Evolutionary conservation across 1,140 invertebrate species (phyloP), one percentile per base, ranked within the genome.

Genomic region (Chelonus insularis): DNA sequence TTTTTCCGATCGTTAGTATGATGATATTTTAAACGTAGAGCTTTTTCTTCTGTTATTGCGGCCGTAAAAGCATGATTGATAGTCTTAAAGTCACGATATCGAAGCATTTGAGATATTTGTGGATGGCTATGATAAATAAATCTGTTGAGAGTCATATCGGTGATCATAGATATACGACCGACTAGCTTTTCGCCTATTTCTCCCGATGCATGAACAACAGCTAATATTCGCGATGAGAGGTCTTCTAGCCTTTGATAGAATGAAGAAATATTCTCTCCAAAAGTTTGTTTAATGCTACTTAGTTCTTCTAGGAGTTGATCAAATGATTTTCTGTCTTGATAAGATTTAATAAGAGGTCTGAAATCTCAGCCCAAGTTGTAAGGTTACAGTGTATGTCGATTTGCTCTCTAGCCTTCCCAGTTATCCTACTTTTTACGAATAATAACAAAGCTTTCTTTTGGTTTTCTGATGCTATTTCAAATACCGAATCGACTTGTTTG

Each of bases 241-340:
- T 60, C 47, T 52, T 60, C 58, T 37, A 60, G 21, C 52, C 34
- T 37, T 60, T 60, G 58, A 60, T 52, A 60, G n/a, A 23, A 60
- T 23, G 14, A 21, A 4, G 62, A 58, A 1, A 63, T 48, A 23
- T 39, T 54, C 52, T 63, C 62, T 23, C 12, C 7, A n/a, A n/a
- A n/a, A 9, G 32, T 16, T 54, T 63, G 62, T 1, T 43, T 39
- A 5, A 63, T 63, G 3, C n/a, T 20, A 63, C 59, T 39, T 39
- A 63, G 37, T 34, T 63, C 62, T 52, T 63, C 62, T 2, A 63
- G 23, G 23, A 63, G 36, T 43, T 63, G 62, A 45, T 63, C 62
- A 18, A 63, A 29, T 34, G 37, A 43, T 51, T 54, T 63, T 63
- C 54, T 63, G 45, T 63, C 62, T 43, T 58, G 29, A 47, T 59